These are phyloP conservation scores for Naja naja DNA, from an alignment of 2,113 vertebrate species.

Conservation along the genomic window DNA sequence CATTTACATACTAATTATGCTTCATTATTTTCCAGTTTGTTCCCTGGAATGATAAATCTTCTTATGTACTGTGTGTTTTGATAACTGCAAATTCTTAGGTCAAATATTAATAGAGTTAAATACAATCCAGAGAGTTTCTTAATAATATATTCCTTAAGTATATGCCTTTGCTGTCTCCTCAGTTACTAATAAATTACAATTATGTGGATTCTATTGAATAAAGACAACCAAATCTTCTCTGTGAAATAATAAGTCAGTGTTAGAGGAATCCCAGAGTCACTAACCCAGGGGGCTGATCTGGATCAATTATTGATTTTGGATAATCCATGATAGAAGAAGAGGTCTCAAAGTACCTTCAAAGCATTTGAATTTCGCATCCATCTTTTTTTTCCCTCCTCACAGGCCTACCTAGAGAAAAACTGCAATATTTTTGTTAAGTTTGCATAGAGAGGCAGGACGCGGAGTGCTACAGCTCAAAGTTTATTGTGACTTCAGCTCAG, in stretches of 20 bases:
- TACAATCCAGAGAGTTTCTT: neutral
- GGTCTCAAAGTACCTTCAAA: neutral
- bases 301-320: neutral
- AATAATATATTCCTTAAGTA: neutral
- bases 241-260: neutral
- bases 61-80: neutral
- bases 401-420: neutral
- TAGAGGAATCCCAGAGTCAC: neutral
- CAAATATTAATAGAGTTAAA: neutral
- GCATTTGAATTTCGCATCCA: neutral
- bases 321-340: neutral
- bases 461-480: too few relatives aligned
- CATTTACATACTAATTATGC: neutral
- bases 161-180: neutral
- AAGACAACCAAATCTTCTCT: neutral
- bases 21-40: neutral
- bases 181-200: neutral
- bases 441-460: too few relatives aligned
- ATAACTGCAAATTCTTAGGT: neutral
- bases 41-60: neutral
- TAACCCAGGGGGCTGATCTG: neutral
- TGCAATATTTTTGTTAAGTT: too few relatives aligned
- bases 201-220: neutral
- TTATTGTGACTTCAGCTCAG: too few relatives aligned
- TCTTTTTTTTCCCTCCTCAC: neutral